Evolutionary conservation across 2,797 vertebrate genomes (phyloP).

Genomic region (Tinamus major): DNA sequence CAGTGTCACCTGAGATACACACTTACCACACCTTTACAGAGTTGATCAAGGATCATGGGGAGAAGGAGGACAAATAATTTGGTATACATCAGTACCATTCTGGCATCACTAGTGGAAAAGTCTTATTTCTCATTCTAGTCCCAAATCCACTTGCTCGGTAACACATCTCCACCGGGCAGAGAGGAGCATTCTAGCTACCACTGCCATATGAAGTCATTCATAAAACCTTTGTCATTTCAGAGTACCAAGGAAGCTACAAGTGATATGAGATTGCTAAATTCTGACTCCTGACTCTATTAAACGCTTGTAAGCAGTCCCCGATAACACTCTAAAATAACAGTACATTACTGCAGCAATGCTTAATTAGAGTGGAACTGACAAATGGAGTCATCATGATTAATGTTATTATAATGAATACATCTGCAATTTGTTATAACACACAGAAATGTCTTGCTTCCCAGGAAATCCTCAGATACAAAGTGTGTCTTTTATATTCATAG

Average conservation of each 20-base stretch:
- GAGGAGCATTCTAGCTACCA: not conserved
- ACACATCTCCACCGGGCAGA: rapidly evolving
- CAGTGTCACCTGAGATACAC: too few relatives aligned
- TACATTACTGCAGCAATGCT: conserved; percentile 18
- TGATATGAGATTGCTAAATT: not conserved
- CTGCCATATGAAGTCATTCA: rapidly evolving
- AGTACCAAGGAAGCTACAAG: not conserved
- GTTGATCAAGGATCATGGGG: not conserved
- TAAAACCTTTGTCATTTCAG: not conserved
- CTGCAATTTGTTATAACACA: conserved; percentile 32
- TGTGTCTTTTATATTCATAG: conserved; percentile 35
- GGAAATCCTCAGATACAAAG: conserved; percentile 3
- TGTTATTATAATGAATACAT: conserved; percentile 47
- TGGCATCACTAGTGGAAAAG: not conserved
- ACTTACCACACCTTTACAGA: rapidly evolving
- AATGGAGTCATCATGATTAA: conserved; percentile 55
- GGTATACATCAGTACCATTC: not conserved
- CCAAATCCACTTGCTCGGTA: not conserved
- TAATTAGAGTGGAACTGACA: conserved; percentile 66
- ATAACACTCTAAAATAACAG: conserved; percentile 46
- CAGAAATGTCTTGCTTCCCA: conserved; percentile 26
- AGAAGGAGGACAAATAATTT: not conserved
- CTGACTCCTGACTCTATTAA: not conserved
- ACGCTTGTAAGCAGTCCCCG: conserved; percentile 25
- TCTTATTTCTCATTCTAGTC: not conserved